These are phyloP conservation scores for Cotesia glomerata DNA, from an alignment of 1,140 invertebrate genomes.

Conservation along the genomic window DNA sequence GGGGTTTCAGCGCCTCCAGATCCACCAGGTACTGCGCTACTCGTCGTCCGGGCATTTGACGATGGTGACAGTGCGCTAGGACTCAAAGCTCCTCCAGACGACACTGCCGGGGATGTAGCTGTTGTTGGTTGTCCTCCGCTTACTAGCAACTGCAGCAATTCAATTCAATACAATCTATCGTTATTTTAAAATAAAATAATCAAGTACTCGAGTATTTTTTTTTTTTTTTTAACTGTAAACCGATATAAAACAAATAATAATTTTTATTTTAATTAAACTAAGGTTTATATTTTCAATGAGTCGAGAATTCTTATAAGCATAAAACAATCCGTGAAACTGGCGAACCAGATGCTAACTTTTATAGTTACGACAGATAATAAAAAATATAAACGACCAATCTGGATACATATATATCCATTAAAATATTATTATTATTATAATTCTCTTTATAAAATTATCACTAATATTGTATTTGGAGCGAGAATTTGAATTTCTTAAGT, in stretches of 20 bases:
- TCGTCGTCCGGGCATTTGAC: slow-evolving; percentile 62
- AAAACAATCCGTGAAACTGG: background rate
- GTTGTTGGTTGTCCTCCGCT: slow-evolving; percentile 73
- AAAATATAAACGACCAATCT: slow-evolving; percentile 1
- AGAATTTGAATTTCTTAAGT: no score
- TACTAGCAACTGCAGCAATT: slow-evolving; percentile 73
- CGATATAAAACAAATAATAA: no score
- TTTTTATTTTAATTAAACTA: no score
- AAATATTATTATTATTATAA: no score
- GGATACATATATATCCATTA: background rate
- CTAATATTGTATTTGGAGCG: no score
- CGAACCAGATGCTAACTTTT: slow-evolving; percentile 1
- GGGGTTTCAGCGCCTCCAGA: slow-evolving; percentile 58
- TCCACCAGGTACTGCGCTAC: slow-evolving; percentile 52
- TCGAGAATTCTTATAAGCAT: background rate
- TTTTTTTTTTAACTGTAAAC: no score
- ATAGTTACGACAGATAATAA: slow-evolving; percentile 17
- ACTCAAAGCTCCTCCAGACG: slow-evolving; percentile 71
- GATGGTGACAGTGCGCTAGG: slow-evolving; percentile 75
- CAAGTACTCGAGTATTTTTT: background rate
- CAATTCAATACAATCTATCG: background rate
- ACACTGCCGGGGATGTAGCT: slow-evolving; percentile 70
- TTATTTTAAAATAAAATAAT: background rate
- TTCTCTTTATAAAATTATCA: no score
- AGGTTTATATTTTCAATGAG: background rate